Percentiles rank a stretch among this genome's conserved stretches.
Conservation (phyloP, 2,797 vertebrate genomes). For the Pipistrellus pipistrellus region DNA sequence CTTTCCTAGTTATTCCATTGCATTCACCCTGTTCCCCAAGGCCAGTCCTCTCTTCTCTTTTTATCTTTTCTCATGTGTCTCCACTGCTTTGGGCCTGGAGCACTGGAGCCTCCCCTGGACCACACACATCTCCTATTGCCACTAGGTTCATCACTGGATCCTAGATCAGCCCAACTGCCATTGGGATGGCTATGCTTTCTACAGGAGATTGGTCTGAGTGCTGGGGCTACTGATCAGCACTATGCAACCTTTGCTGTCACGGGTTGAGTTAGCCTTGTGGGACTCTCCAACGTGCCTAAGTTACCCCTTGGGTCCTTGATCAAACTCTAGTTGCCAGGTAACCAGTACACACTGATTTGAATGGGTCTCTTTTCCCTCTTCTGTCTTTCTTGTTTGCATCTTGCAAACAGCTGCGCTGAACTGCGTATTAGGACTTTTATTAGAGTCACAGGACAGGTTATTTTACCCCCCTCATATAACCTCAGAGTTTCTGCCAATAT, state of each 20-base stretch:
- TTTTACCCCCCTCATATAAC: not conserved
- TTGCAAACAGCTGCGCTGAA: constrained; percentile 33
- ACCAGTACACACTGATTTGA: not conserved
- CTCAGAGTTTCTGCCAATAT: not conserved
- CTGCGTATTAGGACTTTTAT: not conserved
- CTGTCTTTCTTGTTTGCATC: constrained; percentile 16
- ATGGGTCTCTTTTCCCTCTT: not conserved
- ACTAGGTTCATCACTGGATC: not conserved
- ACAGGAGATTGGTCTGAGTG: not conserved
- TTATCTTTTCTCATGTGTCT: not conserved
- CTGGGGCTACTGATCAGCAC: not conserved
- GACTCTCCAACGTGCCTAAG: not conserved
- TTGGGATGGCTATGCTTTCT: not conserved
- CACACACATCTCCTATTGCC: not conserved
- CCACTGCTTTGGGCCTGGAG: not conserved
- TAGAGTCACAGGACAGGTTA: not conserved
- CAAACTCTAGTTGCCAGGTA: constrained; percentile 25
- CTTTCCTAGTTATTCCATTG: not conserved
- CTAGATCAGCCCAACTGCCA: not conserved
- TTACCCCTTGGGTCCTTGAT: constrained; percentile 47
- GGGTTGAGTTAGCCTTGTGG: not conserved
- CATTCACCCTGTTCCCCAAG: not conserved
- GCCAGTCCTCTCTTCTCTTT: not conserved
- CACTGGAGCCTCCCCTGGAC: not conserved
- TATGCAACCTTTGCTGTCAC: not conserved